Percentiles rank a stretch among this genome's conserved stretches.
Conservation (phyloP, 1,140 invertebrate species). For the Drosophila fuyamai region DNA sequence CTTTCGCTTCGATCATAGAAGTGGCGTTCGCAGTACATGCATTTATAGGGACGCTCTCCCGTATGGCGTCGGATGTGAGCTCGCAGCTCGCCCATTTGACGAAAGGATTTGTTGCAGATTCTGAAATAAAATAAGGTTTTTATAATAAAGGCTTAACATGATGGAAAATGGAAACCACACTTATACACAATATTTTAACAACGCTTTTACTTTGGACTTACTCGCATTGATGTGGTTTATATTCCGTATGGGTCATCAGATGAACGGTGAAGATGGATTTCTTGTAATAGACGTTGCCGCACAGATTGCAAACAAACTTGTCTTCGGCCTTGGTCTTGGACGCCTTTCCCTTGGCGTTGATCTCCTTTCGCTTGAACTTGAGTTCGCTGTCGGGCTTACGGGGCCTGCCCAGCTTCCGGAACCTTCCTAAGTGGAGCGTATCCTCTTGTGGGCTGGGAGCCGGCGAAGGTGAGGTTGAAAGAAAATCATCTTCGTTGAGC, state of each 20-base stretch:
- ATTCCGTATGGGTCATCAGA: constrained; percentile 67
- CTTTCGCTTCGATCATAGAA: constrained; percentile 79
- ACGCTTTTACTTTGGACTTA: constrained; percentile 27
- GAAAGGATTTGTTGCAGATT: constrained; percentile 72
- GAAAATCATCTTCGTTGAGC: constrained; percentile 39
- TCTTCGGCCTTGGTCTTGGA: not conserved
- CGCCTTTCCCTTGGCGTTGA: not conserved
- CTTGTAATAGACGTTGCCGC: constrained; percentile 69
- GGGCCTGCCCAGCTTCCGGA: constrained; percentile 52
- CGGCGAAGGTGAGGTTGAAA: constrained; percentile 45
- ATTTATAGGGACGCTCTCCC: constrained; percentile 76
- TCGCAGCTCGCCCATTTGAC: constrained; percentile 72
- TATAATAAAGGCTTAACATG: too few species aligned
- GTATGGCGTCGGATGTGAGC: constrained; percentile 77
- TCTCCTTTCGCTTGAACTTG: constrained; percentile 45
- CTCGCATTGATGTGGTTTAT: constrained; percentile 81
- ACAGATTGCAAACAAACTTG: constrained; percentile 62
- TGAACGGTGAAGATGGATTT: constrained; percentile 63
- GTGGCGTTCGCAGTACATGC: constrained; percentile 69
- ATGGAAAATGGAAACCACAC: too few species aligned
- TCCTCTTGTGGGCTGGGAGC: constrained; percentile 6
- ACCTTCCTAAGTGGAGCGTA: constrained; percentile 48
- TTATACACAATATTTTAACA: too few species aligned
- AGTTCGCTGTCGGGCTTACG: constrained; percentile 60
- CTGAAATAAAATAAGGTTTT: constrained; percentile 20